phyloP scores from a whole-genome alignment of 2,113 vertebrate species.

The Arothron firmamentum region DNA sequence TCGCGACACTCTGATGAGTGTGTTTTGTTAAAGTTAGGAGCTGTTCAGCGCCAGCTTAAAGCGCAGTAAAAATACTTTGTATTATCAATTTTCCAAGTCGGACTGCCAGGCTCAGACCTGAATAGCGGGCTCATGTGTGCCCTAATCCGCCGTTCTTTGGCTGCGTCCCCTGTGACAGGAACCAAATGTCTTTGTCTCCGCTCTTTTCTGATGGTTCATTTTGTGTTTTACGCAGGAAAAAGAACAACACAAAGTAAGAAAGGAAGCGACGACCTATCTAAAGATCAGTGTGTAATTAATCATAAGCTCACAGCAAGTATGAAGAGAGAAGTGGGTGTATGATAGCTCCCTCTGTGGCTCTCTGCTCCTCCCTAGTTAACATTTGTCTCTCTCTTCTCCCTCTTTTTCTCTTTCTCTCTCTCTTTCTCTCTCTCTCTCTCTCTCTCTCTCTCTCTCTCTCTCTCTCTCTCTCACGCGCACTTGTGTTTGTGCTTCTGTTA shows the following conservation, averaged over 20 bases:
- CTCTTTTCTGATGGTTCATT: not conserved
- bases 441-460: not conserved
- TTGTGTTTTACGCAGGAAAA: conserved; percentile 23
- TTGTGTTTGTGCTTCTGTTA: conserved; percentile 18
- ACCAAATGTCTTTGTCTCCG: not conserved
- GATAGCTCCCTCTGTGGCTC: conserved; percentile 53
- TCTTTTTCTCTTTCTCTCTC: too few relatives aligned
- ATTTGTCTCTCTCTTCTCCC: conserved; percentile 26
- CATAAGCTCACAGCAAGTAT: conserved; percentile 59
- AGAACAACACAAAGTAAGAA: conserved; percentile 27
- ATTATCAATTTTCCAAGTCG: not conserved
- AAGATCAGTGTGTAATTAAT: conserved; percentile 67
- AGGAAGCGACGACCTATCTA: conserved; percentile 62
- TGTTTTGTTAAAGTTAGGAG: not conserved
- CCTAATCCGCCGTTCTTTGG: not conserved
- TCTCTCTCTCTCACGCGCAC: conserved; percentile 1
- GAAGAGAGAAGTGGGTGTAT: conserved; percentile 50
- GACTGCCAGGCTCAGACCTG: conserved; percentile 17
- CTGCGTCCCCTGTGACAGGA: not conserved
- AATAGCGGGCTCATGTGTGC: not conserved
- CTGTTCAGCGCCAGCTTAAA: conserved; percentile 6
- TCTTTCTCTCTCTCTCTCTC: not conserved
- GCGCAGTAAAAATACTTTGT: conserved; percentile 3
- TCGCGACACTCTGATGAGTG: conserved; percentile 17
- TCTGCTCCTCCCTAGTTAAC: conserved; percentile 41